Evolutionary conservation across 2,888 invertebrate species (phyloP).

Genomic region (Cephus nigrinus): DNA sequence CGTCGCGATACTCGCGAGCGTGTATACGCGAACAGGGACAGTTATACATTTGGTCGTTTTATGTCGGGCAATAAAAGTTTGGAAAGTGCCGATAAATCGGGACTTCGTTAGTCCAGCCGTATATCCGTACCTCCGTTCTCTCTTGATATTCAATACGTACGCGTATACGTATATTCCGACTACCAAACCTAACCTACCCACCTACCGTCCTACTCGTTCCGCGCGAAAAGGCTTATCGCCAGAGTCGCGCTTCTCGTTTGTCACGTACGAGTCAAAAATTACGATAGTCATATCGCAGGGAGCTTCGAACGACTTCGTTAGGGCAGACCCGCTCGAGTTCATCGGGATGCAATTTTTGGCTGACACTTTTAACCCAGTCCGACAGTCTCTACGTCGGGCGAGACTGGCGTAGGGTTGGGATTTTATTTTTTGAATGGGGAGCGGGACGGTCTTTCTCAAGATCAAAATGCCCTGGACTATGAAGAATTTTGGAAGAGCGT

Average conservation of each 20-base stretch:
- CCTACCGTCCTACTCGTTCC: not conserved
- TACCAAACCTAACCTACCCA: not conserved
- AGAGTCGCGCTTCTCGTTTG: not conserved
- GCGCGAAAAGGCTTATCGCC: not conserved
- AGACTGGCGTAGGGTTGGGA: not conserved
- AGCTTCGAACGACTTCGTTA: not conserved
- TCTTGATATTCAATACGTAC: not conserved
- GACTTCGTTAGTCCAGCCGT: slow-evolving; percentile 4
- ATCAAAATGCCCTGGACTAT: not conserved
- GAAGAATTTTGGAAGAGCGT: not conserved
- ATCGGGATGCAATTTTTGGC: not conserved
- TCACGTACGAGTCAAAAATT: not conserved
- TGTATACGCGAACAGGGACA: not conserved
- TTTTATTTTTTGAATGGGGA: not conserved
- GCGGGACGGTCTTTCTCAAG: not conserved
- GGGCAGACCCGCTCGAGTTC: too few species aligned
- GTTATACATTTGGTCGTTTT: slow-evolving; percentile 34
- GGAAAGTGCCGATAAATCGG: slow-evolving; percentile 45
- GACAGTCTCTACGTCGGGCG: too few species aligned
- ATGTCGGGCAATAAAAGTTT: slow-evolving; percentile 48
- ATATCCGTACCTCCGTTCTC: not conserved
- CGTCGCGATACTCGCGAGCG: slow-evolving; percentile 1
- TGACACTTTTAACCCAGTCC: too few species aligned
- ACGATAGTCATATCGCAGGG: not conserved
- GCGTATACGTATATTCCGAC: not conserved